phyloP scores from a whole-genome alignment of 2,888 invertebrate genomes.

The Lampropteryx suffumata region DNA sequence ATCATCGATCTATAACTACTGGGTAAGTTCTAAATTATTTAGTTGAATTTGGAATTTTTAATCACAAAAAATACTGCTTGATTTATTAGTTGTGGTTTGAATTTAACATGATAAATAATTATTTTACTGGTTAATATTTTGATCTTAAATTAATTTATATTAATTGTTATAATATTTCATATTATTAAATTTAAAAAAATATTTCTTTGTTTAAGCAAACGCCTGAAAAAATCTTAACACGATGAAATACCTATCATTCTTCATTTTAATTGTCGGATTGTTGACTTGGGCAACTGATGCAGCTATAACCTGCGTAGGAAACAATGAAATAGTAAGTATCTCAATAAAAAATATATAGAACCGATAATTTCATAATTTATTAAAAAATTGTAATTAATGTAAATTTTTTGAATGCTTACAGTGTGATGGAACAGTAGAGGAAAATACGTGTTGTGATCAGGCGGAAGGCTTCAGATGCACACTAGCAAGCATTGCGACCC shows the following conservation, averaged over 20 bases:
- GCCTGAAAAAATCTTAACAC: slow-evolving; percentile 1
- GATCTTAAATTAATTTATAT: not conserved
- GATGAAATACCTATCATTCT: slow-evolving; percentile 4
- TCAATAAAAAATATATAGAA: not conserved
- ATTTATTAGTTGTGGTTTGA: not conserved
- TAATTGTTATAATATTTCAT: no score
- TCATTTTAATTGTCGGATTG: slow-evolving; percentile 4
- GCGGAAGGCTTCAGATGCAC: not conserved
- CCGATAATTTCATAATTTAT: no score
- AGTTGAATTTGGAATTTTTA: not conserved
- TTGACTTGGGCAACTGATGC: slow-evolving; percentile 5
- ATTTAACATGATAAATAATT: no score
- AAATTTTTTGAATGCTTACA: not conserved
- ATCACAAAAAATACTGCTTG: no score
- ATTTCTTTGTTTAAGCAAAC: slow-evolving; percentile 1
- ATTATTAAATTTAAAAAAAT: no score
- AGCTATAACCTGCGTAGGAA: slow-evolving; percentile 3
- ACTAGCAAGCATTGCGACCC: not conserved
- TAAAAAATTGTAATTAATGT: not conserved
- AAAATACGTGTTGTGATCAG: slow-evolving; percentile 4
- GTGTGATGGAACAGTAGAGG: slow-evolving; percentile 4
- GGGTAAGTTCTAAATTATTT: not conserved
- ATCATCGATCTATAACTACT: not conserved
- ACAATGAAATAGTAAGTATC: slow-evolving; percentile 1
- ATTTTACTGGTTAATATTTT: not conserved